Conservation (phyloP, 2,797 vertebrate species). For the Peromyscus attwateri region DNA sequence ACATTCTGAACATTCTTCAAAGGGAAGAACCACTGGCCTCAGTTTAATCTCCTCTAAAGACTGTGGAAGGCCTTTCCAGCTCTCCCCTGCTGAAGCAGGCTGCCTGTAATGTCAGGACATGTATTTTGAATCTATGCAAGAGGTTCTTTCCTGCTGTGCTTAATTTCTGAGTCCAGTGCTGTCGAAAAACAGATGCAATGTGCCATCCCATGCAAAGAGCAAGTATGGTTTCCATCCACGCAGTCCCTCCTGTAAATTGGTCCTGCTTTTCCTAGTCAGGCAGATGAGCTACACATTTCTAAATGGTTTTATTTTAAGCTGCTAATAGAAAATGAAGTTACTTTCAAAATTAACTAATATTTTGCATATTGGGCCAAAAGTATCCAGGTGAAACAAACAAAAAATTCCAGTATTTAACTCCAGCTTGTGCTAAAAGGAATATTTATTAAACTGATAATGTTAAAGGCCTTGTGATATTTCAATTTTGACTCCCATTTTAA, state of each 20-base stretch:
- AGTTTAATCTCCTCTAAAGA: conserved; percentile 23
- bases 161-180: conserved; percentile 77
- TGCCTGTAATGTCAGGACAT: conserved; percentile 41
- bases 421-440: conserved; percentile 42
- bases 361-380: not conserved
- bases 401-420: conserved; percentile 35
- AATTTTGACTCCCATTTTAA: conserved; percentile 56
- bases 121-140: conserved; percentile 68
- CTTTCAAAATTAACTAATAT: conserved; percentile 52
- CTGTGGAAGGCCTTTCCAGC: not conserved
- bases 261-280: not conserved
- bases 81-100: not conserved
- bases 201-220: conserved; percentile 50
- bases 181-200: conserved; percentile 70
- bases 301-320: conserved; percentile 64
- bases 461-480: conserved; percentile 51
- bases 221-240: conserved; percentile 50
- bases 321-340: conserved; percentile 54
- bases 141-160: conserved; percentile 75
- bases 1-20: not conserved
- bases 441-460: conserved; percentile 28
- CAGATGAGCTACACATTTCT: conserved; percentile 47
- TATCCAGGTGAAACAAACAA: not conserved
- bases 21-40: not conserved
- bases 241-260: conserved; percentile 55